Evolutionary conservation across 2,113 vertebrate species (phyloP), one percentile per base, ranked within the genome.

Genomic region (Periophthalmodon schlosseri): DNA sequence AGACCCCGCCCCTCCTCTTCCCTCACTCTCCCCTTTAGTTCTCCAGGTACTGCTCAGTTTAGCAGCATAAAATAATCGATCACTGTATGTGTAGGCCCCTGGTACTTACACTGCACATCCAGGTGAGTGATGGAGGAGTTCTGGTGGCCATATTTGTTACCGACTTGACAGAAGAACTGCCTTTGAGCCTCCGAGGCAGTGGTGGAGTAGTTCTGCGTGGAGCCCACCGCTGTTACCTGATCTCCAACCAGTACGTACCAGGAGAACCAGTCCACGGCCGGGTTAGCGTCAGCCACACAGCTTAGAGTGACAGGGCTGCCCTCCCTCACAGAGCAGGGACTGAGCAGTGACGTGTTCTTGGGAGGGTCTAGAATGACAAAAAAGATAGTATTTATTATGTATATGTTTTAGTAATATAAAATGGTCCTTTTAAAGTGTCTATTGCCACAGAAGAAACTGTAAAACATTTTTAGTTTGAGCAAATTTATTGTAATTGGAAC

Each of bases 171-270:
- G 79, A 72, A 87, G 73, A 90, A 90, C 0, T 49, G 65, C 4
- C 61, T 84, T 46, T 84, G 65, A 0, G 24, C 71, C 18, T 89
- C 87, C 20, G 83, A 78, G 2, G 79, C 83, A 0, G 24, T 64
- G 14, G 76, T 67, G 1, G 54, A 69, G 16, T 87, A 56, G n/a
- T 0, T 70, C 13, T 24, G 72, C 15, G 69, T 64, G 0, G 18
- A 76, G 5, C 84, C 86, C 34, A 85, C 64, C 6, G 5, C 33
- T 1, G 39, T 71, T 39, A 71, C 69, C 56, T 82, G 1, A 46
- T 77, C 79, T 36, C 73, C 86, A 12, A 69, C 76, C 56, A 85
- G 77, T 82, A 69, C 84, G 71, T 85, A 93, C 93, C 93, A 94
- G 81, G 60, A 76, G 90, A 87, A 92, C 73, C 5, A 70, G 63